Evolutionary conservation across 1,140 invertebrate species (phyloP), one percentile per base, ranked within the genome.

Genomic region (Lethocerus indicus): DNA sequence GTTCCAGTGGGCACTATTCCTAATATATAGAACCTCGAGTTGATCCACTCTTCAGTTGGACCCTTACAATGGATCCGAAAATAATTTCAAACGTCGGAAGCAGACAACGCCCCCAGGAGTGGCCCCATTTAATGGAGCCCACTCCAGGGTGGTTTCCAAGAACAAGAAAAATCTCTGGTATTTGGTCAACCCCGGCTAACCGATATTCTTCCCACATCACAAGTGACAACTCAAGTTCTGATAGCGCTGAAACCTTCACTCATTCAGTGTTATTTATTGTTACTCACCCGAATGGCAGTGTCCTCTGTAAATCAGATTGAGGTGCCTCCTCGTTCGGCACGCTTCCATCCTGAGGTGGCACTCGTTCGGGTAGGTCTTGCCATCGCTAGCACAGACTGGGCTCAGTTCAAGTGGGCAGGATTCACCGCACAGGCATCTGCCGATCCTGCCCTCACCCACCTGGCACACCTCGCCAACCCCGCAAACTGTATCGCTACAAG

Each of bases 281-380:
- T 7, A 44, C 63, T 63, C 68, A 87, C 84, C 83, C 52, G 81
- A 76, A 59, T 74, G 75, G 64, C 86, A 88, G 63, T 78, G 76
- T 49, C 83, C 84, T 44, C 76, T 74, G 62, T 86, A 87, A 57
- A 87, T 79, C 50, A 86, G 83, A 58, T 77, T 71, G 1, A 87
- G 68, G 27, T 71, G 72, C 62, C 76, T 78, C 54, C 79, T 69
- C 9, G 77, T 74, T 55, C 79, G 71, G 61, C 83, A 87, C 20
- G 78, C 78, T 61, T 86, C 81, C 53, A 81, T 75, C 46, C 78
- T 71, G 55, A 90, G 70, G 52, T 75, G 72, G 64, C 87, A 91
- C 60, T 87, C 81, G 64, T 89, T 90, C 21, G 78, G 76, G 65
- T 91, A 92, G 1, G 86, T 90, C 66, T 83, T 83, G 24, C 83